Evolutionary conservation across 2,113 vertebrate genomes (phyloP), one percentile per base, ranked within the genome.

Genomic region (Brachypteracias leptosomus): DNA sequence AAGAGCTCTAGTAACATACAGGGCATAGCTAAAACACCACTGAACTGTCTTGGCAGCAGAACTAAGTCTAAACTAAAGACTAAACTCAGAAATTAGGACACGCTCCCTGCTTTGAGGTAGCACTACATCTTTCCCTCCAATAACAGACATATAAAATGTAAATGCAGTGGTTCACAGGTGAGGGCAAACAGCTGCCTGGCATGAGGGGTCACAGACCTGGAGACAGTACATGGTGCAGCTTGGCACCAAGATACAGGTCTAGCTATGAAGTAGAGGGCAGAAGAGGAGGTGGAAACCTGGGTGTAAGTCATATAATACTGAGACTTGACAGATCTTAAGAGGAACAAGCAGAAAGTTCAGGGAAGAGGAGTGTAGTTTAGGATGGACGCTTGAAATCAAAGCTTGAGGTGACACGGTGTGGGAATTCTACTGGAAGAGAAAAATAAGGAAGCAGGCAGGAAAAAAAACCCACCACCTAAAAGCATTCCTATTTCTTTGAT

Each of bases 401-500:
- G 33, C n/a, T 36, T 59, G 42, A 84, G 18, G 33, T 44, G 52
- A 67, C 10, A 14, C 3, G 11, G 51, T 65, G 5, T 31, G 36
- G 54, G 52, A 89, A 80, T 89, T 84, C 33, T 65, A 47, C 21
- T 28, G 28, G 21, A 71, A 77, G n/a, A 80, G 5, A 74, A 79
- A 83, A 82, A 49, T 46, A 83, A 78, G 13, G 10, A 85, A 67
- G 26, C 55, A 79, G 19, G 33, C 20, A 76, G 51, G 55, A 79
- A 76, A 75, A 88, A 25, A 51, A 11, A n/a, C 7, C 10, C 19
- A 63, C 20, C 21, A 51, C 52, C 52, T 85, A 65, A 40, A 86
- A 28, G 59, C 20, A 63, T 85, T 47, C 24, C 33, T 84, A 4
- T 80, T 91, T 81, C 88, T 96, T 91, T 91, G 88, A 88, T 86